A percentile compares a stretch with the other conserved stretches of the same genome.
Conservation (phyloP, 2,113 vertebrate species). For the Oceanodroma tethys region DNA sequence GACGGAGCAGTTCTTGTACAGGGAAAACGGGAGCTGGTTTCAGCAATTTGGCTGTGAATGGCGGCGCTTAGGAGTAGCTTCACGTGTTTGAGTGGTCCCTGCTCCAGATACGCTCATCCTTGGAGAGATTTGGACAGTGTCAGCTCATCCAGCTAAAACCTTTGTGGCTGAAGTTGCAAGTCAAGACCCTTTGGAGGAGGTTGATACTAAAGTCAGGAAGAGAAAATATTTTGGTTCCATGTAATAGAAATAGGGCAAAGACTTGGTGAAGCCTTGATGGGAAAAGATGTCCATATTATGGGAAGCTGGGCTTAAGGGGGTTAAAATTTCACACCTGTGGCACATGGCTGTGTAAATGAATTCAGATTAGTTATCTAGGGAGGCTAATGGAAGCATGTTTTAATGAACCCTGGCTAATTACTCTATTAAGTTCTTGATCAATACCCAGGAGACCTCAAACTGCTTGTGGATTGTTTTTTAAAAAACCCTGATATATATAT, state of each 20-base stretch:
- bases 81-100: not conserved
- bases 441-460: constrained; percentile 4
- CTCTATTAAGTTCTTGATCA: constrained; percentile 44
- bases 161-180: not conserved
- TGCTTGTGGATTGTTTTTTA: not conserved
- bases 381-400: constrained; percentile 12
- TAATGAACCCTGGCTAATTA: constrained; percentile 53
- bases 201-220: not conserved
- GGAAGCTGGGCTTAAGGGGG: not conserved
- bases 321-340: not conserved
- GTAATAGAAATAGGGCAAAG: not conserved
- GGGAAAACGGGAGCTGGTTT: not conserved
- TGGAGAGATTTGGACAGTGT: not conserved
- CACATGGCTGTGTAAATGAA: not conserved
- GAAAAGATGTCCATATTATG: not conserved
- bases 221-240: not conserved
- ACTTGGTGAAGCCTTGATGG: not conserved
- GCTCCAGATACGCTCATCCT: not conserved
- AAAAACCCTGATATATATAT: not conserved
- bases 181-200: not conserved
- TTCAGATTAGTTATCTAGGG: constrained; percentile 12
- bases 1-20: not conserved
- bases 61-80: not conserved
- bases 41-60: rapidly evolving
- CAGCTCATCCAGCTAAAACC: not conserved